Conservation (phyloP, 2,797 vertebrate species). For the Chloroceryle inda region DNA sequence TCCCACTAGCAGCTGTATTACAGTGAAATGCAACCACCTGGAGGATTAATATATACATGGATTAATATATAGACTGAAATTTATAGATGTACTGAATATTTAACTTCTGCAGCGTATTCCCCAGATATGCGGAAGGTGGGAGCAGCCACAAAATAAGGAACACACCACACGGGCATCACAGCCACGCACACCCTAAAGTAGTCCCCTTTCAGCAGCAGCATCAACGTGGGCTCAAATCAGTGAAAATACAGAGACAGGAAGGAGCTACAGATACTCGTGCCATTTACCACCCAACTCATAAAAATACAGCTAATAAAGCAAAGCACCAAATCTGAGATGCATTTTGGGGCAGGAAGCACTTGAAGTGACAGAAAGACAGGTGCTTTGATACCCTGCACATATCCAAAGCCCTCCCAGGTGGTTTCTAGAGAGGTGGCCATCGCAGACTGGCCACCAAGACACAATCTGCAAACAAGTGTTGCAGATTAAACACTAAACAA, state of each 20-base stretch:
- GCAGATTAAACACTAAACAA: slow-evolving; percentile 29
- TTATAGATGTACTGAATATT: background rate
- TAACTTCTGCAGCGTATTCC: background rate
- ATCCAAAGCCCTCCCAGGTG: accelerated
- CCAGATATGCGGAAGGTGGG: background rate
- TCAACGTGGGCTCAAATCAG: accelerated
- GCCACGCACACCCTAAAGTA: background rate
- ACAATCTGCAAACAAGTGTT: background rate
- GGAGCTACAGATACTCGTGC: background rate
- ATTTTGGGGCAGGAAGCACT: background rate
- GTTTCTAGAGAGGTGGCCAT: background rate
- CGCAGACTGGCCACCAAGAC: background rate
- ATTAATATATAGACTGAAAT: background rate
- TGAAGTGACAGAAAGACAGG: background rate
- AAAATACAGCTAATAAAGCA: background rate
- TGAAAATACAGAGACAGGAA: background rate
- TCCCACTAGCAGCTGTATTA: background rate
- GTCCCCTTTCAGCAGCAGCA: background rate
- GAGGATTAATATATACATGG: background rate
- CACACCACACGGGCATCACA: background rate
- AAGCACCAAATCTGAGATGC: background rate
- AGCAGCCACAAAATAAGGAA: background rate
- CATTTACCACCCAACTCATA: background rate
- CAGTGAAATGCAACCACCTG: slow-evolving; percentile 8
- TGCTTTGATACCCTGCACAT: background rate